phyloP scores from a whole-genome alignment of 2,113 vertebrate species.

The Oceanites oceanicus region DNA sequence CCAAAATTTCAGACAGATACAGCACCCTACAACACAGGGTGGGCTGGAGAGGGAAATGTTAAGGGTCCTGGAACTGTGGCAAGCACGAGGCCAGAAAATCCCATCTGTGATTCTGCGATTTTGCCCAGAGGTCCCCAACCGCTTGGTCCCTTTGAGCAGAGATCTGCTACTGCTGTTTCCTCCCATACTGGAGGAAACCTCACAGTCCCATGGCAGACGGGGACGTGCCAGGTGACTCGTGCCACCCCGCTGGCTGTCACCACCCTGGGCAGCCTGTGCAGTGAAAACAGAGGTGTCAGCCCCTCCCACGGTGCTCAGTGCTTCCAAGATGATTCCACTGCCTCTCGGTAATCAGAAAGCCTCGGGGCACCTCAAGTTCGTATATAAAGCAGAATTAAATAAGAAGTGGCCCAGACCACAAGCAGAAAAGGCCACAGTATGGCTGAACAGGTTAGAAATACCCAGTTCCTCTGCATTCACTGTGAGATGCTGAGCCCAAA shows the following conservation, averaged over 20 bases:
- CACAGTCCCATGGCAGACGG: accelerated
- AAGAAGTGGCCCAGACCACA: not conserved
- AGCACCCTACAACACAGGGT: too few species aligned
- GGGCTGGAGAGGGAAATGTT: accelerated
- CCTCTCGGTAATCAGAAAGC: not conserved
- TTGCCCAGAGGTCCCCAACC: not conserved
- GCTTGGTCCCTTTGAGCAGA: not conserved
- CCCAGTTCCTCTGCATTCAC: not conserved
- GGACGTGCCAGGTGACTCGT: accelerated
- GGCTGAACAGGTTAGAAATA: not conserved
- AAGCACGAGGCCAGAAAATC: not conserved
- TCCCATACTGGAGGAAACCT: not conserved
- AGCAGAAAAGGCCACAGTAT: not conserved
- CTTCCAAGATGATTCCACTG: accelerated
- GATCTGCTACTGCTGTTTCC: not conserved
- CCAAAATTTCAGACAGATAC: not conserved
- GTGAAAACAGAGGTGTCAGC: not conserved
- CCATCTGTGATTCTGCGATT: not conserved
- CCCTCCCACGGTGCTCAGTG: not conserved
- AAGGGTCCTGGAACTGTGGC: accelerated
- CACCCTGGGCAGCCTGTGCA: not conserved
- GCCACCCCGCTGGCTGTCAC: not conserved
- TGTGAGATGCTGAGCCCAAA: not conserved
- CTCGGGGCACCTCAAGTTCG: not conserved
- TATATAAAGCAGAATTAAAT: not conserved